Evolutionary conservation across 2,888 invertebrate species (phyloP).

Genomic region (Candidula unifasciata): DNA sequence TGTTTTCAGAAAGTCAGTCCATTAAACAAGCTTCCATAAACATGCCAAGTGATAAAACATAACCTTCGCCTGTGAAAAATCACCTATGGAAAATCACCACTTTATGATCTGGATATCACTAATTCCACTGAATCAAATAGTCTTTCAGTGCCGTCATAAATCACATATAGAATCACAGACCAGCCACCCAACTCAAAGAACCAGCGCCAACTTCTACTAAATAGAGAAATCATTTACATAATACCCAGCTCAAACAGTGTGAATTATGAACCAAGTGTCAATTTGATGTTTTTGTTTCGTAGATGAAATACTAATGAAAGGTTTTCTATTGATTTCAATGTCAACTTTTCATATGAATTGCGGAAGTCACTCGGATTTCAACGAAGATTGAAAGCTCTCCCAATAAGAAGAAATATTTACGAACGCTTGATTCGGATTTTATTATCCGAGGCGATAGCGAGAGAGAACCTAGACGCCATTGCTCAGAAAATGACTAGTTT

Average conservation of each 20-base stretch:
- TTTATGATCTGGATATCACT: neutral
- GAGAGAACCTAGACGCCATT: neutral
- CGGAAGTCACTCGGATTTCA: constrained; percentile 5
- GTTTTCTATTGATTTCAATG: constrained; percentile 32
- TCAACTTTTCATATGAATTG: neutral
- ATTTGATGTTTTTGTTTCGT: constrained; percentile 32
- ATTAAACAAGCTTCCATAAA: neutral
- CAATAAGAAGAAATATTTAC: constrained; percentile 40
- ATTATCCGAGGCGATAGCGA: constrained; percentile 1
- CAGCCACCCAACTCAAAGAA: constrained; percentile 1
- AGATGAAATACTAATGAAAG: constrained; percentile 26
- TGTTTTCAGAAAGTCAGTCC: no score
- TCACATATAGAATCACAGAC: constrained; percentile 1
- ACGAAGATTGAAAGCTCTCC: constrained; percentile 32
- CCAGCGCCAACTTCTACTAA: constrained; percentile 22
- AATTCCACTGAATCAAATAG: constrained; percentile 2
- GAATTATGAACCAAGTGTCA: constrained; percentile 34
- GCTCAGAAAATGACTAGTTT: constrained; percentile 29
- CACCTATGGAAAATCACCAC: neutral
- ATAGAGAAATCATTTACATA: constrained; percentile 27
- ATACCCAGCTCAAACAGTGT: constrained; percentile 1
- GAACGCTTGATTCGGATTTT: constrained; percentile 37
- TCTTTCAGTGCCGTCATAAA: constrained; percentile 14
- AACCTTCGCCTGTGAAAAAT: neutral
- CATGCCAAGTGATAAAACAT: neutral